Evolutionary conservation across 2,888 invertebrate species (phyloP), one percentile per base, ranked within the genome.

Genomic region (Hoplodrina ambigua): DNA sequence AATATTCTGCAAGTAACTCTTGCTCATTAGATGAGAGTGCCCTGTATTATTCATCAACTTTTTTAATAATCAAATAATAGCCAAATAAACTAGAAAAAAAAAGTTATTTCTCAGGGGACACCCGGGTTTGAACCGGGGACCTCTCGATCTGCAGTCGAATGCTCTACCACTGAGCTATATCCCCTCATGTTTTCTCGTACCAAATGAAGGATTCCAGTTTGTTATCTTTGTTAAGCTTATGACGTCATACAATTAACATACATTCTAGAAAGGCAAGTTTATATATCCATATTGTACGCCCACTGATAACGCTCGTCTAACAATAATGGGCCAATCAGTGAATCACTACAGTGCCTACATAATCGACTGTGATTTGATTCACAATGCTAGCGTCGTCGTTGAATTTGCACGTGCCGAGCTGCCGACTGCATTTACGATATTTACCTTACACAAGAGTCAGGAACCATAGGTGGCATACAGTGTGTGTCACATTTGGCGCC

Each of bases 121-220:
- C 93, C 93, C 93, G 93, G 93, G 93, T 93, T 93, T 93, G 93
- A 93, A 93, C 93, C 93, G 93, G 93, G 93, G 93, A 93, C 93
- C 93, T 92, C 92, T 93, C 93, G 92, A 93, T 93, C 93, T 94
- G 93, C 93, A 93, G 93, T 93, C 93, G 93, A 93, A 93, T 93
- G 93, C 93, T 93, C 93, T 93, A 93, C 93, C 92, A 93, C 93
- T 93, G 93, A 93, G 93, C 93, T 93, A 93, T 94, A 93, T 94
- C 93, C 94, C 94, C 91, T n/a, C 60, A 6, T 71, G 33, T 0
- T 0, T 4, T 0, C 0, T 0, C 0, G 0, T 0, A 0, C 15
- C 4, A 84, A 84, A 84, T 49, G 58, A 69, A 61, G 59, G 25
- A 69, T 72, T 56, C 8, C 0, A 56, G 60, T 65, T 19, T 54